Conservation (phyloP, 1,140 invertebrate species). For the Macrosteles quadrilineatus region DNA sequence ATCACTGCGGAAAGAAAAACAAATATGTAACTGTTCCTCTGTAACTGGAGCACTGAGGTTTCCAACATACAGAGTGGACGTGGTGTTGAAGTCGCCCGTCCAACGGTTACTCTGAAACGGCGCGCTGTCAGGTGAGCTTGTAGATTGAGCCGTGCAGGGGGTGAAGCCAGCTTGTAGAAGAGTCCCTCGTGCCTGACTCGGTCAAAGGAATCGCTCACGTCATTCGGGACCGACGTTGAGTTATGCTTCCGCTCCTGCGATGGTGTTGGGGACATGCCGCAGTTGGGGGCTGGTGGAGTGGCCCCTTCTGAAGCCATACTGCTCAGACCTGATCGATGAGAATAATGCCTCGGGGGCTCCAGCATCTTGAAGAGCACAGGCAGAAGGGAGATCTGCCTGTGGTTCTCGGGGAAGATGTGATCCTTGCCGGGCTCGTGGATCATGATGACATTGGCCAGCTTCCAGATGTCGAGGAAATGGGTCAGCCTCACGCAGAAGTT, state of each 20-base stretch:
- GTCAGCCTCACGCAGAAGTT: conserved; percentile 41
- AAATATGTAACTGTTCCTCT: too few species aligned
- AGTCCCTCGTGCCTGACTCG: conserved; percentile 48
- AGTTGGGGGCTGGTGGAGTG: conserved; percentile 49
- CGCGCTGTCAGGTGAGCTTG: conserved; percentile 21
- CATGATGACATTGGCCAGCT: conserved; percentile 47
- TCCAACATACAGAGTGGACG: too few species aligned
- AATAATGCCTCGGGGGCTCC: conserved; percentile 33
- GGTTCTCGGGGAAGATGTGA: conserved; percentile 39
- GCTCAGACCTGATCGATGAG: conserved; percentile 30
- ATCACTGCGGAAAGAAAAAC: conserved; percentile 19
- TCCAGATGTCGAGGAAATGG: conserved; percentile 46
- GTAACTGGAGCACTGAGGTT: too few species aligned
- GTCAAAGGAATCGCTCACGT: conserved; percentile 52
- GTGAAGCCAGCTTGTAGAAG: conserved; percentile 43
- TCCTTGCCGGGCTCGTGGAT: conserved; percentile 51
- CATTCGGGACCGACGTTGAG: conserved; percentile 44
- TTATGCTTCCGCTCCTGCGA: not conserved
- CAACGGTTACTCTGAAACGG: conserved; percentile 16
- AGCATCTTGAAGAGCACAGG: conserved; percentile 43
- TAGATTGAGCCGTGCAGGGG: conserved; percentile 14
- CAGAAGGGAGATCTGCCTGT: conserved; percentile 49
- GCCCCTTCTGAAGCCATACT: conserved; percentile 49
- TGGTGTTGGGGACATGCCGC: not conserved
- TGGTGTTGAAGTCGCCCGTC: not conserved